Evolutionary conservation across 2,888 invertebrate genomes (phyloP), one percentile per base, ranked within the genome.

Genomic region (Mimas tiliae): DNA sequence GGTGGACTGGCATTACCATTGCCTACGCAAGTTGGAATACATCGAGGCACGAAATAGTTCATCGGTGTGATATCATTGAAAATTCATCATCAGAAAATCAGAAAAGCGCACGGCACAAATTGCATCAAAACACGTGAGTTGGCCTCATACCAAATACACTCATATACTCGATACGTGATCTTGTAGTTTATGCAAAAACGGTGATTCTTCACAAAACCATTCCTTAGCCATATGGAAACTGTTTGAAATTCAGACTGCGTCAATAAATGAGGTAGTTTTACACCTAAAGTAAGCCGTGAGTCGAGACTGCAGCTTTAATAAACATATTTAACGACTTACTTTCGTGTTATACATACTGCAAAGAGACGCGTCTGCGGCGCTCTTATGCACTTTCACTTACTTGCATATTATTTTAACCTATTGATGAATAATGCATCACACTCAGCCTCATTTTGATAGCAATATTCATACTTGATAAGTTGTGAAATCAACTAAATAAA

Each of bases 91-190:
- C 47, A 58, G 76, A 71, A 74, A 73, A 19, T 38, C 47, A 58
- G 76, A 71, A 74, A 73, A 19, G 58, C 38, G 6, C 73, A 74
- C 73, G 78, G 72, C 80, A 81, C 80, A 82, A 79, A 83, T 83
- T 78, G 74, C 67, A 50, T 7, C 73, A 69, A 71, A 72, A 74
- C 76, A 87, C 88, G 89, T 88, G 88, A 89, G 87, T 89, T 89
- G 89, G 89, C 85, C 77, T 68, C 77, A 78, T 72, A 88, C 84
- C 89, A 89, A 89, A 82, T 78, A 76, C 77, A 80, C 72, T 81
- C 76, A 81, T 81, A 82, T 80, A 74, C 79, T 76, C 75, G 76
- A 71, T 73, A 51, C 64, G n/a, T 67, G 72, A 64, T 62, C 34
- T 72, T 62, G 64, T 67, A 68, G 70, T 73, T 58, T 69, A 77